Evolutionary conservation across 2,888 invertebrate species (phyloP).

Genomic region (Cataglyphis altisquamis): DNA sequence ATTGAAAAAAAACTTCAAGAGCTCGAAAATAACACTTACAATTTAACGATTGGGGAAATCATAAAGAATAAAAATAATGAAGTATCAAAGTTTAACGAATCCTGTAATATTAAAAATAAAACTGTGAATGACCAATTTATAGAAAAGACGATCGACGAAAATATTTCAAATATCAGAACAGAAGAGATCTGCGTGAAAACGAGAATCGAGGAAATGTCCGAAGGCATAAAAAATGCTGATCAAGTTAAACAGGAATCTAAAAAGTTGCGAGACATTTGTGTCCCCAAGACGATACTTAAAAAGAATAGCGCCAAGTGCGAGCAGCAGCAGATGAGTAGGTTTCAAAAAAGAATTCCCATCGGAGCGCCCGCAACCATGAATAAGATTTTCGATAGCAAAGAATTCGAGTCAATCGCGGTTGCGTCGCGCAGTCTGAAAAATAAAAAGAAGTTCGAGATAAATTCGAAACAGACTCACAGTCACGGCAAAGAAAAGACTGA

Average conservation of each 20-base stretch:
- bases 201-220: neutral
- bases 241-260: neutral
- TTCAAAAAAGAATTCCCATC: slow-evolving; percentile 37
- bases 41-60: neutral
- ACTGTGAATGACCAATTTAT: neutral
- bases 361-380: slow-evolving; percentile 42
- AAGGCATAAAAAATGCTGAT: neutral
- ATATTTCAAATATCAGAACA: neutral
- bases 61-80: neutral
- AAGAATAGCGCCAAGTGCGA: neutral
- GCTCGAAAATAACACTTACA: neutral
- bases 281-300: slow-evolving; percentile 39
- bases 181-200: neutral
- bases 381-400: slow-evolving; percentile 45
- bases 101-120: slow-evolving; percentile 1
- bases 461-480: slow-evolving; percentile 46
- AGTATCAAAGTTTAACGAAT: neutral
- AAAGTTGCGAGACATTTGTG: slow-evolving; percentile 16
- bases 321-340: slow-evolving; percentile 34
- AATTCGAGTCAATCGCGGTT: neutral
- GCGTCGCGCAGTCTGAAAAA: neutral
- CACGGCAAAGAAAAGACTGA: slow-evolving; percentile 62
- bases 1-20: neutral
- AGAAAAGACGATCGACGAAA: neutral
- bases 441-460: slow-evolving; percentile 16